Evolutionary conservation across 2,113 vertebrate genomes (phyloP).

Genomic region (Circaetus cinerascens): DNA sequence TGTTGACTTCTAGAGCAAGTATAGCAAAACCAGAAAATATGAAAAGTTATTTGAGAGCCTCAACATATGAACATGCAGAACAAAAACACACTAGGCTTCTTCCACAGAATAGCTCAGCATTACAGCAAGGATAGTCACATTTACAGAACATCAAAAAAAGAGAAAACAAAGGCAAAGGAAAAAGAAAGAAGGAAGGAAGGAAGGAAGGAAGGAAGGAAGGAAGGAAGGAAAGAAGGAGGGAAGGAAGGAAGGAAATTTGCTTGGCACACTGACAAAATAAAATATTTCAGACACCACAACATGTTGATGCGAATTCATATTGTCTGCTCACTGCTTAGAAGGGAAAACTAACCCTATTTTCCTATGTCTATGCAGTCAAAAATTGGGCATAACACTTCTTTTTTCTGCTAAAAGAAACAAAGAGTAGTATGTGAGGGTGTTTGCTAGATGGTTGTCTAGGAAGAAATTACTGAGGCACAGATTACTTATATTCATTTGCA

Average conservation of each 20-base stretch:
- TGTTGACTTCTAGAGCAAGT: background rate
- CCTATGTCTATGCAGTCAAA: background rate
- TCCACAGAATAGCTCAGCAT: background rate
- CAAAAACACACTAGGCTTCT: background rate
- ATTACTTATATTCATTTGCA: background rate
- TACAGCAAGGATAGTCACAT: background rate
- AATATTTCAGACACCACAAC: background rate
- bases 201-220: background rate
- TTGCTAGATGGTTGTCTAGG: background rate
- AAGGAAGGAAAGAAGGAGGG: background rate
- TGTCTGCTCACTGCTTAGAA: background rate
- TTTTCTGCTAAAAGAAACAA: background rate
- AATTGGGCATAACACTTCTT: background rate
- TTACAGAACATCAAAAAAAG: background rate
- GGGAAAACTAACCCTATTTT: background rate
- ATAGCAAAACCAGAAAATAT: background rate
- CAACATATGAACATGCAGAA: background rate
- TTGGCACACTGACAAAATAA: background rate
- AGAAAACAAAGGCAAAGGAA: accelerated
- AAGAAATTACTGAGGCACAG: background rate
- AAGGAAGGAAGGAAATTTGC: background rate
- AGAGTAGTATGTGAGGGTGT: background rate
- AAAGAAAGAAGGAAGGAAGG: background rate
- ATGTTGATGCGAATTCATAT: background rate
- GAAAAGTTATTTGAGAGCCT: background rate